Evolutionary conservation across 53 echinoderm and acorn worm species (phyloP).

Genomic region (Antedon mediterranea): DNA sequence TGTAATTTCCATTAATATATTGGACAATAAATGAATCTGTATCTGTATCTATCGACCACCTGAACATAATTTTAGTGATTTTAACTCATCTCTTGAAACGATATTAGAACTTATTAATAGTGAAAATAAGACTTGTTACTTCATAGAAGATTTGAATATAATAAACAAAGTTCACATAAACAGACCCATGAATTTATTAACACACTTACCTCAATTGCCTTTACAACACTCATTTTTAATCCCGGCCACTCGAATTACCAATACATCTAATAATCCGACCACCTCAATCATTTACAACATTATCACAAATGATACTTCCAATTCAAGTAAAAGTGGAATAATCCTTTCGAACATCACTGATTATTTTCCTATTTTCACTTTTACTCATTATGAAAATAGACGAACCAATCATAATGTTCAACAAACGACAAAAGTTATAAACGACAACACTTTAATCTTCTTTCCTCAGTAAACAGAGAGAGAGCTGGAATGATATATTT

Average conservation of each 20-base stretch:
- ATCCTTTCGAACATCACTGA: conserved; percentile 12
- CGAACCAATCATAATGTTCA: neutral
- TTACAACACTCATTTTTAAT: neutral
- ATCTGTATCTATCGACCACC: too few relatives aligned
- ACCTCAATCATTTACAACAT: conserved; percentile 8
- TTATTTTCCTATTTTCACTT: conserved; percentile 13
- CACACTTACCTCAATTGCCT: neutral
- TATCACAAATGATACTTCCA: neutral
- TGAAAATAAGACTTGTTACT: neutral
- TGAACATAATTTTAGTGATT: too few relatives aligned
- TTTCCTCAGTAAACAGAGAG: neutral
- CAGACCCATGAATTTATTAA: neutral
- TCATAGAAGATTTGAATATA: neutral
- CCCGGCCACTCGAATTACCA: neutral
- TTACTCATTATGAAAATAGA: neutral
- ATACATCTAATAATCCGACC: neutral
- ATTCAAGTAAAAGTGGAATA: conserved; percentile 1
- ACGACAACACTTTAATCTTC: neutral
- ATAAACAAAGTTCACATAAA: neutral
- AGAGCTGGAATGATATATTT: neutral
- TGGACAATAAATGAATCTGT: too few relatives aligned
- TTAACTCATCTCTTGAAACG: too few relatives aligned
- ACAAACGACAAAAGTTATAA: neutral
- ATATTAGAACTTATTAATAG: too few relatives aligned
- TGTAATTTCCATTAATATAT: too few relatives aligned